A percentile compares a stretch with the other conserved stretches of the same genome.
phyloP scores from a whole-genome alignment of 92 coral and sea anemone genomes.

The Plumapathes pennacea region DNA sequence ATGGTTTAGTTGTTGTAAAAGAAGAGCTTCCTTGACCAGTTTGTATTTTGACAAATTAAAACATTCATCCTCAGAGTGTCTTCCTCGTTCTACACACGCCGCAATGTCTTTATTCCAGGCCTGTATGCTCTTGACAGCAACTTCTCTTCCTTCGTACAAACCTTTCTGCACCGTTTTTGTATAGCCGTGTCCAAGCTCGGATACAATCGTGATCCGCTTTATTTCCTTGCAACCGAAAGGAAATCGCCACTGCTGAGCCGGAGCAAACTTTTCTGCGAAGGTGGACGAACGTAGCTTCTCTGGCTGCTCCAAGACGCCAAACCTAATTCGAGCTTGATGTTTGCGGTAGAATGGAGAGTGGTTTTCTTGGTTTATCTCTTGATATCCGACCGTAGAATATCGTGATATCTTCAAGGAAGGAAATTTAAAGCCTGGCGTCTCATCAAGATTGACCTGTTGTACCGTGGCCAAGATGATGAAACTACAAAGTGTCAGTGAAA shows the following conservation, averaged over 20 bases:
- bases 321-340: too few species aligned
- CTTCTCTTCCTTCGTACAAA: conserved; percentile 32
- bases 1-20: conserved; percentile 79
- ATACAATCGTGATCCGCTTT: conserved; percentile 41
- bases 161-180: conserved; percentile 85
- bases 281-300: too few species aligned
- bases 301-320: too few species aligned
- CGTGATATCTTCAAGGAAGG: too few species aligned
- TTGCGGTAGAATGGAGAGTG: too few species aligned
- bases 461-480: conserved; percentile 37
- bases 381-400: too few species aligned
- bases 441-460: conserved; percentile 22
- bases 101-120: conserved; percentile 62
- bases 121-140: conserved; percentile 81
- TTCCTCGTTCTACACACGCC: conserved; percentile 52
- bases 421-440: too few species aligned
- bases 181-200: conserved; percentile 80
- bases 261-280: too few species aligned
- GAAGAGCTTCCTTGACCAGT: conserved; percentile 82
- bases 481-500: conserved; percentile 39
- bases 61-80: conserved; percentile 61
- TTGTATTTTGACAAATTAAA: conserved; percentile 78
- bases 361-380: too few species aligned
- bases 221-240: conserved; percentile 68
- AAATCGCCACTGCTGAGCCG: too few species aligned